Evolutionary conservation across 1,140 invertebrate species (phyloP).

Genomic region (Papilio dardanus): DNA sequence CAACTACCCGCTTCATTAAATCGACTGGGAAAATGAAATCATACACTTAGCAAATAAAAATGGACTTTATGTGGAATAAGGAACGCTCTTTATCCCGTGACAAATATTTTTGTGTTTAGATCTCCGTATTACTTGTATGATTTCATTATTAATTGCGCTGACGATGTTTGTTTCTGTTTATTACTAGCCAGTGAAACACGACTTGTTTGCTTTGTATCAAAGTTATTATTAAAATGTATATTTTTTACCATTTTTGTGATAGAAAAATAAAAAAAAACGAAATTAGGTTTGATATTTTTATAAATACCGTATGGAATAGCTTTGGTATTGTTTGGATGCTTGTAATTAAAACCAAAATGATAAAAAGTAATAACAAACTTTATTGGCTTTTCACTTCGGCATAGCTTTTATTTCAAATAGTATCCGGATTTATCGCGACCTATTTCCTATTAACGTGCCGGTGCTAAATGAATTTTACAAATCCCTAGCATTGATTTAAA

Average conservation of each 20-base stretch:
- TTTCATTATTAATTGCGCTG: slow-evolving; percentile 21
- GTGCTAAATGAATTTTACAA: not conserved
- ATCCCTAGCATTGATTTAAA: not conserved
- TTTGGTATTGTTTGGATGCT: not conserved
- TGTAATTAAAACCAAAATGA: not conserved
- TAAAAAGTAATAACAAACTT: not conserved
- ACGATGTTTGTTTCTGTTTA: slow-evolving; percentile 25
- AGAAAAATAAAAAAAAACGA: not conserved
- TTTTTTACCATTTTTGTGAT: not conserved
- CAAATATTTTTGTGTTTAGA: slow-evolving; percentile 1
- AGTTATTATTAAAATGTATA: not conserved
- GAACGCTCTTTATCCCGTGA: slow-evolving; percentile 2
- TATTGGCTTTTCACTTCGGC: not conserved
- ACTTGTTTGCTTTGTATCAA: slow-evolving; percentile 13
- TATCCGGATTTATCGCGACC: slow-evolving; percentile 1
- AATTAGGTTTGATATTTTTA: not conserved
- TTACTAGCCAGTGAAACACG: not conserved
- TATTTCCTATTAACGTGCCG: slow-evolving; percentile 1
- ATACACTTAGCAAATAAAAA: not conserved
- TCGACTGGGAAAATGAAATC: slow-evolving; percentile 33
- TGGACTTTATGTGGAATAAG: not conserved
- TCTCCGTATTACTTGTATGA: slow-evolving; percentile 2
- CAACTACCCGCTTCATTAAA: slow-evolving; percentile 37
- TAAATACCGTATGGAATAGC: not conserved
- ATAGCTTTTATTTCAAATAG: not conserved